phyloP scores from a whole-genome alignment of 2,113 vertebrate species.

The Chionodraco myersi region DNA sequence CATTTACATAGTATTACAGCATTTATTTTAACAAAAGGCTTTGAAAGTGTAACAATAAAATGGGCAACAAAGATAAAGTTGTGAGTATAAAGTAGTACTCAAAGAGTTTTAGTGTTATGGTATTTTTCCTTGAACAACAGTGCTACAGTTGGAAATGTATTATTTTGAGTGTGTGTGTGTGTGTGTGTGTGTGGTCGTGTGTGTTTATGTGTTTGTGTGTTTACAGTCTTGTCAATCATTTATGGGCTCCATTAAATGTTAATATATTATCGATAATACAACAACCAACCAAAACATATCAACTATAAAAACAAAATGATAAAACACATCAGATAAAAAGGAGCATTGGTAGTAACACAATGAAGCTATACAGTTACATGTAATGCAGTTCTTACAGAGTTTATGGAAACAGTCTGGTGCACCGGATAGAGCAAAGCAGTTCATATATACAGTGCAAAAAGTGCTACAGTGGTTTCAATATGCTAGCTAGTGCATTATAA shows the following conservation, averaged over 20 bases:
- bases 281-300: conserved; percentile 35
- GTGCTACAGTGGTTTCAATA: conserved; percentile 77
- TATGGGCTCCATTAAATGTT: conserved; percentile 52
- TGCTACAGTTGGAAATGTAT: conserved; percentile 40
- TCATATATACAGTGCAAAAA: conserved; percentile 81
- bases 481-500: conserved; percentile 78
- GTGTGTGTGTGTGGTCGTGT: not conserved
- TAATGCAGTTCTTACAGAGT: conserved; percentile 61
- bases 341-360: conserved; percentile 69
- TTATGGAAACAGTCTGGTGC: conserved; percentile 62
- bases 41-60: conserved; percentile 55
- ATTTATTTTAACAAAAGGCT: conserved; percentile 51
- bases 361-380: conserved; percentile 68
- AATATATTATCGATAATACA: conserved; percentile 62
- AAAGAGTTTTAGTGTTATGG: conserved; percentile 21
- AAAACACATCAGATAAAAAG: conserved; percentile 68
- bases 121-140: conserved; percentile 27
- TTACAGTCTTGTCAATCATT: conserved; percentile 46
- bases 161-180: conserved; percentile 15
- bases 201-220: conserved; percentile 14
- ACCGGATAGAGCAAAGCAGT: conserved; percentile 59
- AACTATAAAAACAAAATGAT: conserved; percentile 61
- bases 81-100: conserved; percentile 58
- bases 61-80: conserved; percentile 41
- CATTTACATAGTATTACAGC: conserved; percentile 76